Evolutionary conservation across 2,113 vertebrate species (phyloP).

Genomic region (Todiramphus saurophagus): DNA sequence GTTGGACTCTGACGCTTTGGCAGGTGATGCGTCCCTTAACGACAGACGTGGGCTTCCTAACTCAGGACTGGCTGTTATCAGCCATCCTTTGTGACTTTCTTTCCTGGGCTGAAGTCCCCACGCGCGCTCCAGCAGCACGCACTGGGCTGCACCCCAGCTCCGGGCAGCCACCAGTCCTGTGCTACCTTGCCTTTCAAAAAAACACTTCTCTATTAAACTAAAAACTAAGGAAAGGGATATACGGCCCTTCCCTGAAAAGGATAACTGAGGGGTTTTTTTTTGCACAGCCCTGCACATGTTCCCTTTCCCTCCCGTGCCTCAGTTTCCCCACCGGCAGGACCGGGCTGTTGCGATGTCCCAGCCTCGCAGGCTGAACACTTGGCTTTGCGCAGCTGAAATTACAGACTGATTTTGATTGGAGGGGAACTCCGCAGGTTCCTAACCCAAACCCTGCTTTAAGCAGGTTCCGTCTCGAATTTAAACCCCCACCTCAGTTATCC

Average conservation of each 20-base stretch:
- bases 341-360: fast-evolving
- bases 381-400: background rate
- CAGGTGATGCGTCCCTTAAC: background rate
- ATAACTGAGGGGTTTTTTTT: fast-evolving
- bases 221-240: background rate
- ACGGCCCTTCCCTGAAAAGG: background rate
- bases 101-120: background rate
- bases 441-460: background rate
- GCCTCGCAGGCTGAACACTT: too few relatives aligned
- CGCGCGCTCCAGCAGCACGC: fast-evolving
- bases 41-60: background rate
- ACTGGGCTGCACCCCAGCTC: fast-evolving
- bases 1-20: background rate
- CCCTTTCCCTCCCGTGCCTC: background rate
- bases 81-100: background rate
- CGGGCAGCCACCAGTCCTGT: fast-evolving
- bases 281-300: fast-evolving
- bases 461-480: background rate
- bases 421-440: background rate
- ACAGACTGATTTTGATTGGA: background rate
- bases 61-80: background rate
- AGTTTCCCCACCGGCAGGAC: background rate
- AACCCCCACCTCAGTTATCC: background rate
- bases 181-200: background rate
- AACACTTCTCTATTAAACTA: background rate